Evolutionary conservation across 1,140 invertebrate species (phyloP), one percentile per base, ranked within the genome.

Genomic region (Brachionus rubens): DNA sequence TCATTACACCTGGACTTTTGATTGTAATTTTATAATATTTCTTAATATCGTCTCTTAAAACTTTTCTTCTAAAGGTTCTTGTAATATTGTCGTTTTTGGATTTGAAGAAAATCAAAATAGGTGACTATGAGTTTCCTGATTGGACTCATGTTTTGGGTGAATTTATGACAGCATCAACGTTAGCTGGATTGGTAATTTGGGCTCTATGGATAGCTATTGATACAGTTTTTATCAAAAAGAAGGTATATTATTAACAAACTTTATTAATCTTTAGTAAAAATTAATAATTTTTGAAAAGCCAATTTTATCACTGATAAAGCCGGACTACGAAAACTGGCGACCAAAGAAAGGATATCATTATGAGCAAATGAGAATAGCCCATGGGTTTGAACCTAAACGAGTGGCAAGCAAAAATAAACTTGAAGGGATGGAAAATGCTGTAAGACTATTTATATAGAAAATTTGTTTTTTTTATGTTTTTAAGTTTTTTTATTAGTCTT

Each of bases 1-100:
- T 72, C 4, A 50, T 72, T 16, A 72, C 68, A 54, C 68, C 68
- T 24, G 68, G 46, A 21, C 24, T 72, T 21, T 72, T 72, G 68
- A 3, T 50, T 33, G 68, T 70, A 70, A 70, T 33, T 41, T 21
- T 19, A 67, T 16, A n/a, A n/a, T 0, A 59, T 12, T 26, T 16
- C 14, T 26, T 56, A 28, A 3, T 30, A 7, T 33, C 12, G 12
- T 36, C 10, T 30, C 24, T n/a, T 28, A 47, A 46, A 9, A 6
- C n/a, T 1, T 28, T 24, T 40, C 1, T 21, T 7, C 9, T 7
- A 0, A n/a, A 70, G 65, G 47, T 30, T 14, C 24, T 75, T 10
- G 48, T 54, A 12, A 16, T 54, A 16, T 75, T 75, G 12, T n/a
- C 36, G 9, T 56, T 54, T 16, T 46, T 16, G n/a, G 33, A 59